These are phyloP conservation scores for Venturia canescens DNA, from an alignment of 1,140 invertebrate species.

Conservation along the genomic window DNA sequence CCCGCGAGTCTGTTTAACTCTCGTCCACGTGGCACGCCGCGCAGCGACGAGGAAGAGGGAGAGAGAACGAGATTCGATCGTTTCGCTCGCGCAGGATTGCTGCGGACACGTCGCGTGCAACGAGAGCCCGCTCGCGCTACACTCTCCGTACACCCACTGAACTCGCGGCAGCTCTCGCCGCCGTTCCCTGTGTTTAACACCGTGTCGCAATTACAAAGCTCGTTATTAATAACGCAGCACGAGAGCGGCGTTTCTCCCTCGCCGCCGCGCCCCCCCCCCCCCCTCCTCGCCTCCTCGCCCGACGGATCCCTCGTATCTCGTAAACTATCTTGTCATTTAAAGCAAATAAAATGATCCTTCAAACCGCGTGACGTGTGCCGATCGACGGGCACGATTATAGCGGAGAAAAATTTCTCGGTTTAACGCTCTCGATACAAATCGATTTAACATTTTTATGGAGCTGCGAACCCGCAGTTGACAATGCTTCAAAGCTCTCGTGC, in stretches of 20 bases:
- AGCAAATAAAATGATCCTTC: neutral
- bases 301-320: neutral
- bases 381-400: neutral
- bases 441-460: too few species aligned
- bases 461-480: too few species aligned
- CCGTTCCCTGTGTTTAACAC: constrained; percentile 40
- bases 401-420: neutral
- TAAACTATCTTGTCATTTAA: neutral
- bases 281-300: too few species aligned
- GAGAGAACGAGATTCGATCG: constrained; percentile 20
- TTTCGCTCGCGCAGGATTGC: neutral
- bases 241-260: constrained; percentile 27
- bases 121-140: neutral
- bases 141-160: constrained; percentile 22
- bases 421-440: too few species aligned
- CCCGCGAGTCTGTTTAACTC: neutral
- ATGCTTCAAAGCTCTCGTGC: too few species aligned
- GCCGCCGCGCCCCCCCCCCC: neutral
- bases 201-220: constrained; percentile 48
- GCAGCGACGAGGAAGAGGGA: neutral
- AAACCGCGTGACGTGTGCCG: neutral
- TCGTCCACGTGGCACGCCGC: constrained; percentile 15
- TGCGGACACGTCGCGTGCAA: constrained; percentile 35
- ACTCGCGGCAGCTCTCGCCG: constrained; percentile 29
- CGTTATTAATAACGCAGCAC: constrained; percentile 41